Conservation (phyloP, 1,140 invertebrate species). For the Saxidomus purpurata region DNA sequence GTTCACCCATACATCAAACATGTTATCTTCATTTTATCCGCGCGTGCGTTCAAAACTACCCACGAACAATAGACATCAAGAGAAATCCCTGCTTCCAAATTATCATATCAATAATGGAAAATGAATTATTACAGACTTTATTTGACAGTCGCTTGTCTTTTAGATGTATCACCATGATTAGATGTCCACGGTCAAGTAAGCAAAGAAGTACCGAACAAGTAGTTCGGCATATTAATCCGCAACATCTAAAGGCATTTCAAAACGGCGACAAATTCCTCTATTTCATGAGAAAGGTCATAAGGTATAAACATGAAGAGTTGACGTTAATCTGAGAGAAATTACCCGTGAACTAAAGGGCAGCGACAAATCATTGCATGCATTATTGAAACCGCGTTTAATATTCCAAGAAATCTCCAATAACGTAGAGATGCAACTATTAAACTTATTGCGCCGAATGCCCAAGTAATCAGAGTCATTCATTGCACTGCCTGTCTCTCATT, state of each 20-base stretch:
- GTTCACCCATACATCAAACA: neutral
- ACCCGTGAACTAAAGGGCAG: slow-evolving; percentile 43
- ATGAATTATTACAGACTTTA: slow-evolving; percentile 61
- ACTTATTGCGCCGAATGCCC: no score
- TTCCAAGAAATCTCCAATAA: neutral
- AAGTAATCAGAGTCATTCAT: no score
- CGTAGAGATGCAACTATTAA: neutral
- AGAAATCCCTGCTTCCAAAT: slow-evolving; percentile 30
- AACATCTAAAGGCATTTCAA: slow-evolving; percentile 51
- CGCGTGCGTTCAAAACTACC: slow-evolving; percentile 9
- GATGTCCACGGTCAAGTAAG: slow-evolving; percentile 44
- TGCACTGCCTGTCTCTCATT: no score
- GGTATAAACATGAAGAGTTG: slow-evolving; percentile 47
- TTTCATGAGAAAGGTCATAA: slow-evolving; percentile 53
- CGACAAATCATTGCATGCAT: neutral
- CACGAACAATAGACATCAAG: slow-evolving; percentile 37
- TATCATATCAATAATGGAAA: slow-evolving; percentile 53
- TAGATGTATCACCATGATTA: slow-evolving; percentile 59
- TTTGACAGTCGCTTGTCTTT: slow-evolving; percentile 62
- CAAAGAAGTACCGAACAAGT: slow-evolving; percentile 50
- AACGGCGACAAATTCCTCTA: slow-evolving; percentile 33
- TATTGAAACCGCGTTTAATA: slow-evolving; percentile 18
- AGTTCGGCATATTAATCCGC: slow-evolving; percentile 55
- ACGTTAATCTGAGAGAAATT: slow-evolving; percentile 62
- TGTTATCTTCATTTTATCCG: slow-evolving; percentile 25